A percentile compares a stretch with the other conserved stretches of the same genome.
Evolutionary conservation across 1,140 invertebrate genomes (phyloP).

Genomic region (Holotrichia oblita): DNA sequence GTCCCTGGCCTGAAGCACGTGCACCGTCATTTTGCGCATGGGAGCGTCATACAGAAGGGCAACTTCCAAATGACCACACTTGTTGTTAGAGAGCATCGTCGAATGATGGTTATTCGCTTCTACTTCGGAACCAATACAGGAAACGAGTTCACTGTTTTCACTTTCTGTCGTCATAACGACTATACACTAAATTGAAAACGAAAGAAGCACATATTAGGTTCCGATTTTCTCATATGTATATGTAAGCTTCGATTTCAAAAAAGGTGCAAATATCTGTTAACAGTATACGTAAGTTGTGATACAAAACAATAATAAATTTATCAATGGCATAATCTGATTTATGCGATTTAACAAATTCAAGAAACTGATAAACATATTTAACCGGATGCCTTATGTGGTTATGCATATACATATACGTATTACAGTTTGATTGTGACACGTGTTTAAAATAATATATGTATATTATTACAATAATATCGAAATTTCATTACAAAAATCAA

Average conservation of each 20-base stretch:
- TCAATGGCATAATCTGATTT: neutral
- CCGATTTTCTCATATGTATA: neutral
- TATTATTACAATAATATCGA: too few relatives aligned
- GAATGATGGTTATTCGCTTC: conserved; percentile 38
- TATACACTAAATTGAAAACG: conserved; percentile 53
- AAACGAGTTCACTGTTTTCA: conserved; percentile 53
- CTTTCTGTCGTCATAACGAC: conserved; percentile 58
- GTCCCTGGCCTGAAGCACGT: conserved; percentile 86
- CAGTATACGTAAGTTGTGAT: too few relatives aligned
- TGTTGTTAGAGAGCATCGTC: conserved; percentile 57
- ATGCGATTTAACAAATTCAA: neutral
- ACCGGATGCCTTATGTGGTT: too few relatives aligned
- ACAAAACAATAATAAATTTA: neutral
- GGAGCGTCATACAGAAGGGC: conserved; percentile 89
- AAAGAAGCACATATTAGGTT: neutral
- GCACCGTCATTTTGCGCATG: conserved; percentile 88
- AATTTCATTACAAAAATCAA: too few relatives aligned
- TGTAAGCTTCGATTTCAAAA: neutral
- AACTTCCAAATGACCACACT: conserved; percentile 83
- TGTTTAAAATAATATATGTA: too few relatives aligned
- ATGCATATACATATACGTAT: too few relatives aligned
- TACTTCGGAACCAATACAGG: conserved; percentile 50
- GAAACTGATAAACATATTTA: too few relatives aligned
- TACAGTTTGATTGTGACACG: too few relatives aligned
- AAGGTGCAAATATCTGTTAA: too few relatives aligned